Percentiles rank a stretch among this genome's conserved stretches.
These are phyloP conservation scores for Drosophila seclusa DNA, from an alignment of 2,888 invertebrate genomes.

Conservation along the genomic window DNA sequence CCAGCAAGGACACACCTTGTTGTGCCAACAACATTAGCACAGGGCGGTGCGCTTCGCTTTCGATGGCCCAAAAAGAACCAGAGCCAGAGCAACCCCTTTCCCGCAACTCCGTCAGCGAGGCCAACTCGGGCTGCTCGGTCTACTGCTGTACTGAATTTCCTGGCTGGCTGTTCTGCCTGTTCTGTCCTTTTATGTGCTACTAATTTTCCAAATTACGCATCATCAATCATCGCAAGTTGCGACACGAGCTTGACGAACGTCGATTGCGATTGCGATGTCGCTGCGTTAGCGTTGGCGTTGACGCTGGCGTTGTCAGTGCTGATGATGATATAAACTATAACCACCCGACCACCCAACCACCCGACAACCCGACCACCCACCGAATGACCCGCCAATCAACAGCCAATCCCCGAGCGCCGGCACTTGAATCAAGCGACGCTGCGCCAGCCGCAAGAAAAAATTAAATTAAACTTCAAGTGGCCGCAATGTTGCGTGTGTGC, in stretches of 20 bases:
- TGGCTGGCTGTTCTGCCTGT: constrained; percentile 11
- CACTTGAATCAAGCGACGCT: constrained; percentile 72
- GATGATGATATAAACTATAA: constrained; percentile 54
- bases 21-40: constrained; percentile 82
- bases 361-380: constrained; percentile 32
- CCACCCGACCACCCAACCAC: constrained; percentile 16
- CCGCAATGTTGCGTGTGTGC: constrained; percentile 68
- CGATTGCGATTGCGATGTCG: constrained; percentile 52
- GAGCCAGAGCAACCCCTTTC: constrained; percentile 66
- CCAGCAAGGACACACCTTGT: constrained; percentile 78
- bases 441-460: constrained; percentile 74
- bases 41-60: constrained; percentile 46
- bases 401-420: constrained; percentile 70
- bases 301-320: constrained; percentile 20
- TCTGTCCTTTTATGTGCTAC: constrained; percentile 63
- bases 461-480: constrained; percentile 79
- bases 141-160: constrained; percentile 3
- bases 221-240: constrained; percentile 81
- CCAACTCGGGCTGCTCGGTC: not conserved
- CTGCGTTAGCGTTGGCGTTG: constrained; percentile 40
- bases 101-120: not conserved
- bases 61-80: constrained; percentile 53
- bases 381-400: constrained; percentile 46
- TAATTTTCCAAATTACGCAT: constrained; percentile 83
- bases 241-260: constrained; percentile 74